Evolutionary conservation across 1,140 invertebrate genomes (phyloP), one percentile per base, ranked within the genome.

Genomic region (Trichonephila inaurata): DNA sequence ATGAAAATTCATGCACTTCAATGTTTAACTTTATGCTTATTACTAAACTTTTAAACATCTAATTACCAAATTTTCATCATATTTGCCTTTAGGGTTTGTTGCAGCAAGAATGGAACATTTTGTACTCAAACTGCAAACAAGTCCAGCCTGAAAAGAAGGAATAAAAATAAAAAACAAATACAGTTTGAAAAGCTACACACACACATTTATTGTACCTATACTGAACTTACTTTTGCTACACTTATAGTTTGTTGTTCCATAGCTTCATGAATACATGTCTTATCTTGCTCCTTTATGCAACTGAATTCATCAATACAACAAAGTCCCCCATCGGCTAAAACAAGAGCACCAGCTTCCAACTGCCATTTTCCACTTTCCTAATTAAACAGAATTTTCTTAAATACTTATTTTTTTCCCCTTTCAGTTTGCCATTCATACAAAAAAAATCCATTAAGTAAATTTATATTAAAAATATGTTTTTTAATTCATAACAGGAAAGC

Each of bases 181-280:
- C 91, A 83, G 28, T 28, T 77, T 72, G 14, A 40, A 64, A 40
- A 77, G 28, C 16, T 33, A 77, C 24, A n/a, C n/a, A n/a, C n/a
- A n/a, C n/a, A n/a, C n/a, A 69, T 7, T 33, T 18, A 33, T 18
- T 77, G 14, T 8, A 77, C 14, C 28, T 85, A 81, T 24, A 12
- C n/a, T 60, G 6, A 85, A 77, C 69, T 4, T 95, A 97, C 97
- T 96, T 98, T 98, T 5, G 98, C 98, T 66, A 98, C 97, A 95
- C 97, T 98, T 93, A 98, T 98, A 1, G 97, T 98, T 96, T 99
- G 98, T 95, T 99, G 98, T 95, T 99, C 98, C 98, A 99, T 99
- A 12, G 98, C 98, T 96, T 99, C 98, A 95, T 98, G 98, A 95
- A 98, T 97, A 58, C 97, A 97, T 77, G 97, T 97, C 94, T 98